Base-by-base conservation (phyloP, 1,140 invertebrate genomes). In the Drosophila tristis region DNA sequence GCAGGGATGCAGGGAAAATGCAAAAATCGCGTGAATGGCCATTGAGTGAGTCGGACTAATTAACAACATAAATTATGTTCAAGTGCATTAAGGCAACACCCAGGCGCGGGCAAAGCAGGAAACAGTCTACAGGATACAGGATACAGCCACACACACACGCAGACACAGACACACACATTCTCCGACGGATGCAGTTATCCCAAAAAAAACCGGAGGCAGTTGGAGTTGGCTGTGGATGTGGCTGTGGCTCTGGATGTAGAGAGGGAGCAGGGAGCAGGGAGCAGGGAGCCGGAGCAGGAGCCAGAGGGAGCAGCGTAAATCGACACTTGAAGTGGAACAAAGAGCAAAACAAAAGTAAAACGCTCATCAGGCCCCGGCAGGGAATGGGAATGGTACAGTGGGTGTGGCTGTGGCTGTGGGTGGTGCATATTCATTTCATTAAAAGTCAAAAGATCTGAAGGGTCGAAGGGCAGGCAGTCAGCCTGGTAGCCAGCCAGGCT, bases 21-120 rank as follows among this genome's bases (percentile, higher is more conserved):
- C 53, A 54, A 65, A 63, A 63, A 50, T 45, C 66, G 76, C 62
- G 66, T 80, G 74, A 86, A 86, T 80, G 77, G 64, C 73, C 73
- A 75, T 75, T 76, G 73, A 76, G 31, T 54, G 51, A 61, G 60
- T 42, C 63, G 63, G 70, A 87, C 84, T 87, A 87, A 87, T 87
- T 87, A 87, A 87, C 82, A 87, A 84, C 82, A 79, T 87, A 87
- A 82, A 87, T 87, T 87, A 87, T 87, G 84, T 72, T 89, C 82
- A 87, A 87, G 82, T 87, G 78, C 78, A 87, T 82, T 87, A 82
- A 63, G 49, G 65, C 60, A 71, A 89, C 79, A 79, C 84, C 65
- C 60, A 48, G 59, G 25, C 43, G 67, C 29, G 60, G 44, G 39
- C 3, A 11, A 26, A 61, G 31, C 31, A 9, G 31, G 31, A 31